These are phyloP conservation scores for Drepanosiphum platanoidis DNA, from an alignment of 2,888 invertebrate species.

Conservation along the genomic window DNA sequence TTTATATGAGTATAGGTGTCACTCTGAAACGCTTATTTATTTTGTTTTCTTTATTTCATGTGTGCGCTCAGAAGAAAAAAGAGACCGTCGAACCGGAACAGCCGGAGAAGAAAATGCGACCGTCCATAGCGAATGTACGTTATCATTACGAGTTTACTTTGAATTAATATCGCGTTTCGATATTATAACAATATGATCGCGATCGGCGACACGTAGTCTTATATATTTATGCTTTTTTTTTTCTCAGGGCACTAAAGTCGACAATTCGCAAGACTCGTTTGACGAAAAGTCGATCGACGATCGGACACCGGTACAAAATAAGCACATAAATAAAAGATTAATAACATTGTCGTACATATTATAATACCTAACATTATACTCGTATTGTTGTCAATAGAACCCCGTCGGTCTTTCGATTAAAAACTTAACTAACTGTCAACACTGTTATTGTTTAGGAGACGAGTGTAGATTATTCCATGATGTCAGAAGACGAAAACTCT, in stretches of 20 bases:
- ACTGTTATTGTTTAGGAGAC: constrained; percentile 53
- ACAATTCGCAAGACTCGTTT: constrained; percentile 47
- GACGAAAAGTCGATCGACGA: constrained; percentile 55
- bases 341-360: too few relatives aligned
- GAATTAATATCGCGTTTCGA: background rate
- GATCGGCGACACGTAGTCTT: too few relatives aligned
- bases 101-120: constrained; percentile 53
- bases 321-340: background rate
- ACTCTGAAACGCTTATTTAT: too few relatives aligned
- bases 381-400: too few relatives aligned
- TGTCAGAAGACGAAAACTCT: constrained; percentile 53
- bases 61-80: constrained; percentile 32
- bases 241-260: constrained; percentile 48
- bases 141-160: background rate
- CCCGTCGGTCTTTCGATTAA: too few relatives aligned
- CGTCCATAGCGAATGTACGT: constrained; percentile 48
- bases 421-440: background rate
- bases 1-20: too few relatives aligned
- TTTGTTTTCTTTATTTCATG: background rate
- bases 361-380: too few relatives aligned
- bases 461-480: constrained; percentile 52
- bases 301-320: constrained; percentile 51
- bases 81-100: constrained; percentile 36
- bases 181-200: background rate
- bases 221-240: background rate